A percentile compares a stretch with the other conserved stretches of the same genome.
phyloP scores from a whole-genome alignment of 2,888 invertebrate species.

The Beris chalybata region DNA sequence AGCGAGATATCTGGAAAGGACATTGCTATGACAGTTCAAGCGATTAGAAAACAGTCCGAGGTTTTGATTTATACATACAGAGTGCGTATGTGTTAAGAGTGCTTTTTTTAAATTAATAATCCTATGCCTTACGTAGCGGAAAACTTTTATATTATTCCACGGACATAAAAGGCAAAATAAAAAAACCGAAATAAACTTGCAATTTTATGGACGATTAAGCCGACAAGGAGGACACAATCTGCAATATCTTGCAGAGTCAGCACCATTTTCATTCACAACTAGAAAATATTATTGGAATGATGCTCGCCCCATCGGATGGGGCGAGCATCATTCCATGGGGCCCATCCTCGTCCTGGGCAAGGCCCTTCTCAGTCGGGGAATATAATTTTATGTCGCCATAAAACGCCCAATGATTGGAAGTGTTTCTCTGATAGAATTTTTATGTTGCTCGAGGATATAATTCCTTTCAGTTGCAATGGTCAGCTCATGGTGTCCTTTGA shows the following conservation, averaged over 20 bases:
- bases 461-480: constrained; percentile 11
- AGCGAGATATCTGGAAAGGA: constrained; percentile 1
- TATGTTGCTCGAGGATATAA: constrained; percentile 24
- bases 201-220: constrained; percentile 31
- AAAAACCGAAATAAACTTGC: constrained; percentile 9
- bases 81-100: no score
- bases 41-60: constrained; percentile 21
- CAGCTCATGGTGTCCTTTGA: constrained; percentile 2
- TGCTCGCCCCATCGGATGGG: no score
- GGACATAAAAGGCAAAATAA: no score
- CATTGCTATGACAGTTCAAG: constrained; percentile 10
- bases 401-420: constrained; percentile 11
- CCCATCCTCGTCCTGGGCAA: no score
- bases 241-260: constrained; percentile 14
- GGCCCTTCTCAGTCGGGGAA: not conserved
- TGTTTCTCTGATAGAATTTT: constrained; percentile 26
- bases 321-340: no score
- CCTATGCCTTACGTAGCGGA: no score
- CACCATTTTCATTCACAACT: constrained; percentile 8
- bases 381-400: not conserved
- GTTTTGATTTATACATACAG: not conserved
- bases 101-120: no score
- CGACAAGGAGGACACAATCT: constrained; percentile 18
- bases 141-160: no score
- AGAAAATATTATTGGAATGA: constrained; percentile 2